Evolutionary conservation across 2,113 vertebrate genomes (phyloP).

Genomic region (Nothocercus nigrocapillus): DNA sequence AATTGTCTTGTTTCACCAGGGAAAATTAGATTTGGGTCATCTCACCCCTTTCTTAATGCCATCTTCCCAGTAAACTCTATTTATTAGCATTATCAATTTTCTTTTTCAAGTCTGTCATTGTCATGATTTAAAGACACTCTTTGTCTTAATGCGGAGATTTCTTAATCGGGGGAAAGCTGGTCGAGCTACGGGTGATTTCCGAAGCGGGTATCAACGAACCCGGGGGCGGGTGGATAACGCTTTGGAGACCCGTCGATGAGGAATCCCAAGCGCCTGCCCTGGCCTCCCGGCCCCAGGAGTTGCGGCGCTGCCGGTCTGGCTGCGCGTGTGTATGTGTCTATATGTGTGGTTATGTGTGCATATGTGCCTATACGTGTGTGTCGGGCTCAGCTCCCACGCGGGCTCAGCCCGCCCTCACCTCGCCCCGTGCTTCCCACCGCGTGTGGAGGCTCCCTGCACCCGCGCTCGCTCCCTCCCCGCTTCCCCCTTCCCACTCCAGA

Average conservation of each 20-base stretch:
- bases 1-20: constrained; percentile 15
- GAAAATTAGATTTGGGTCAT: constrained; percentile 47
- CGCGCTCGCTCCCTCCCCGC: not conserved
- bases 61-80: constrained; percentile 16
- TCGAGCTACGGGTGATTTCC: not conserved
- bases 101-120: not conserved
- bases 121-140: not conserved
- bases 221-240: rapidly evolving
- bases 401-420: not conserved
- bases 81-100: constrained; percentile 33
- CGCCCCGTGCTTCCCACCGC: too few species aligned
- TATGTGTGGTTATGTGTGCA: too few species aligned
- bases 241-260: not conserved
- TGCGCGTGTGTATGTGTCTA: too few species aligned
- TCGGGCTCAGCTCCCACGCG: not conserved
- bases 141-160: constrained; percentile 23
- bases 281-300: too few species aligned
- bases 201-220: not conserved
- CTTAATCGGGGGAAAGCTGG: not conserved
- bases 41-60: constrained; percentile 27
- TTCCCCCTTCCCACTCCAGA: not conserved
- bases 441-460: not conserved
- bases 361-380: rapidly evolving
- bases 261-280: not conserved
- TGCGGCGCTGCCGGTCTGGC: too few species aligned